Percentiles rank a stretch among this genome's conserved stretches.
Conservation (phyloP, 2,797 vertebrate species). For the Eurystomus glaucurus region DNA sequence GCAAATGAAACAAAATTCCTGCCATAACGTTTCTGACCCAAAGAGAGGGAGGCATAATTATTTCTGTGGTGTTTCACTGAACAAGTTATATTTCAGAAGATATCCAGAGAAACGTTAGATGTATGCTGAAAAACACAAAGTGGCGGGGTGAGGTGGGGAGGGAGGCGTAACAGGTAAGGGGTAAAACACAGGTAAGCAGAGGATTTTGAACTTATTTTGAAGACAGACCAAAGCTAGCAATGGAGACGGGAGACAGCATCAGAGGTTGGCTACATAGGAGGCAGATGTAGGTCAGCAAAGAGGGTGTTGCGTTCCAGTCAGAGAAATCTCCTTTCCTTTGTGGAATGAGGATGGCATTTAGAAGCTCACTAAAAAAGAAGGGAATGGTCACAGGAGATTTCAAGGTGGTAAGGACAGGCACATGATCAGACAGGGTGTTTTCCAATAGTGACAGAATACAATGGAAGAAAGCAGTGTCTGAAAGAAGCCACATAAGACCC, state of each 20-base stretch:
- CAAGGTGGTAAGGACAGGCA: background rate
- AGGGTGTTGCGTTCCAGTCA: background rate
- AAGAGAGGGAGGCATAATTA: background rate
- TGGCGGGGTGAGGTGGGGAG: too few species aligned
- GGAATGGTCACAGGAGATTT: background rate
- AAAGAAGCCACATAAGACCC: background rate
- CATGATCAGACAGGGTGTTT: background rate
- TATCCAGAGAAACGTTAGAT: background rate
- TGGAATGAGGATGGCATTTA: background rate
- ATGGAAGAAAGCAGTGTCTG: background rate
- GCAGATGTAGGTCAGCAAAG: background rate
- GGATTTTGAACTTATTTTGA: background rate
- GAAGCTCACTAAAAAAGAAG: background rate
- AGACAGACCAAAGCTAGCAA: background rate
- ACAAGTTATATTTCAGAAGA: background rate
- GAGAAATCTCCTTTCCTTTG: background rate
- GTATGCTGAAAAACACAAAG: background rate
- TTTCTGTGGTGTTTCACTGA: background rate
- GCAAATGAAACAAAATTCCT: background rate
- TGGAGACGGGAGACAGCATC: background rate
- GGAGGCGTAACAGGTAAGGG: background rate
- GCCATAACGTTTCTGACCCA: background rate
- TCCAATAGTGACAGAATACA: background rate
- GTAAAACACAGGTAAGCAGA: background rate
- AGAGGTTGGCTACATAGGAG: background rate